Conservation (phyloP, 2,888 invertebrate genomes). For the Ochropleura plecta region DNA sequence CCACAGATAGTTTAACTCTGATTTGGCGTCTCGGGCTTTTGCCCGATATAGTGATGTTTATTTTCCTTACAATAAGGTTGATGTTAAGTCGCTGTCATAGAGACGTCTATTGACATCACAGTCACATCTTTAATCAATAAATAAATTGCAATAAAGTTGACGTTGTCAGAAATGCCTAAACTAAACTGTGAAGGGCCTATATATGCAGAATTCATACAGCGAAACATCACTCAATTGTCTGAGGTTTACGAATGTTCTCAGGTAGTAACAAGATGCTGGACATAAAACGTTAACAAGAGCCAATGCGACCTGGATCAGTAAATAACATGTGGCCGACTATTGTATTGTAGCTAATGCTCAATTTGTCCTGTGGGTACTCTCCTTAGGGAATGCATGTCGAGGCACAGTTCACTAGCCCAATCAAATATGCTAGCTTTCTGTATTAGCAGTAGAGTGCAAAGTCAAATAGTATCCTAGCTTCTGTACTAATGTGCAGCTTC, state of each 20-base stretch:
- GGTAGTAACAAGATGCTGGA: background rate
- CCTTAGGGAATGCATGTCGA: slow-evolving; percentile 21
- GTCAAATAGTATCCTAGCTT: slow-evolving; percentile 13
- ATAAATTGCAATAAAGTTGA: background rate
- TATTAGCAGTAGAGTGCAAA: background rate
- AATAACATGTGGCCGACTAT: background rate
- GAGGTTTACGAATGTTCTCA: background rate
- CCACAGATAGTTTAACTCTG: background rate
- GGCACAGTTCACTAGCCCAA: background rate
- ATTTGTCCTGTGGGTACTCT: slow-evolving; percentile 1
- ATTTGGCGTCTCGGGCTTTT: background rate
- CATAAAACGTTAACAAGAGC: background rate
- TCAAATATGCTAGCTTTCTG: slow-evolving; percentile 15
- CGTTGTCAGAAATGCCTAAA: background rate
- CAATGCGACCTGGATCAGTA: background rate
- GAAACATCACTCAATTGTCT: background rate
- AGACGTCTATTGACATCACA: background rate
- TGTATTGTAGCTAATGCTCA: background rate
- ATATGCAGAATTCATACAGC: background rate
- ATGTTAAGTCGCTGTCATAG: background rate
- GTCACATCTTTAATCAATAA: too few relatives aligned
- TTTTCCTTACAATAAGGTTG: background rate
- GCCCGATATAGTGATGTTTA: background rate
- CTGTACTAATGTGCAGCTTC: background rate
- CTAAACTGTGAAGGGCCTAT: background rate